These are phyloP conservation scores for Trissolcus basalis DNA, from an alignment of 1,140 invertebrate species.

Conservation along the genomic window DNA sequence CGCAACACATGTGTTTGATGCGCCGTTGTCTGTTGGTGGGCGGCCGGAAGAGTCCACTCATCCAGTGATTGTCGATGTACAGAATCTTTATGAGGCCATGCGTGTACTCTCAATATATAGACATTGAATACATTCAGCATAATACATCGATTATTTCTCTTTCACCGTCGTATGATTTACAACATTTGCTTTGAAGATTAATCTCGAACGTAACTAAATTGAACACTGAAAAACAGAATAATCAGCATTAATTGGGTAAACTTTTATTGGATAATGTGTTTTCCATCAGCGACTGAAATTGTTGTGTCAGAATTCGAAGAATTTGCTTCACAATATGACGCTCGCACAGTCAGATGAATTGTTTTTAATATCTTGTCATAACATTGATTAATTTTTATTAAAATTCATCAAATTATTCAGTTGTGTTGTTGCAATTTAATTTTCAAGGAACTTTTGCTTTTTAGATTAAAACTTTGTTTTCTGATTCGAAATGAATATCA, in stretches of 20 bases:
- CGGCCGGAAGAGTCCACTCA: constrained; percentile 75
- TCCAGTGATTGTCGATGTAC: constrained; percentile 74
- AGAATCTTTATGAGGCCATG: constrained; percentile 71
- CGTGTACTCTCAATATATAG: constrained; percentile 58
- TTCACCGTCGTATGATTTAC: constrained; percentile 36
- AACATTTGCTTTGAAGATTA: constrained; percentile 23
- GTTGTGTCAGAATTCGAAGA: no score
- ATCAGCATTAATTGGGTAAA: constrained; percentile 1
- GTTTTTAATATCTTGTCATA: no score
- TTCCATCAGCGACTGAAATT: no score
- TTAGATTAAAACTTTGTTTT: no score
- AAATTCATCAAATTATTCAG: no score
- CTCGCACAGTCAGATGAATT: no score
- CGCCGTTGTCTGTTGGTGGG: constrained; percentile 67
- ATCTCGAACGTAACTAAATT: constrained; percentile 9
- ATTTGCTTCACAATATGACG: no score
- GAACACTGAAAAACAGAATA: constrained; percentile 13
- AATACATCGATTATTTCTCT: constrained; percentile 57
- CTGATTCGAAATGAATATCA: no score
- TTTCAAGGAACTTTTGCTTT: no score
- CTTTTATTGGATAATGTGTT: no score
- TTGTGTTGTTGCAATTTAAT: no score
- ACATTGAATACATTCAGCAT: constrained; percentile 50
- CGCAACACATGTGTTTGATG: constrained; percentile 69
- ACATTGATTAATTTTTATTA: no score